These are phyloP conservation scores for Drosophila ustulata DNA, from an alignment of 2,888 invertebrate genomes.

Conservation along the genomic window DNA sequence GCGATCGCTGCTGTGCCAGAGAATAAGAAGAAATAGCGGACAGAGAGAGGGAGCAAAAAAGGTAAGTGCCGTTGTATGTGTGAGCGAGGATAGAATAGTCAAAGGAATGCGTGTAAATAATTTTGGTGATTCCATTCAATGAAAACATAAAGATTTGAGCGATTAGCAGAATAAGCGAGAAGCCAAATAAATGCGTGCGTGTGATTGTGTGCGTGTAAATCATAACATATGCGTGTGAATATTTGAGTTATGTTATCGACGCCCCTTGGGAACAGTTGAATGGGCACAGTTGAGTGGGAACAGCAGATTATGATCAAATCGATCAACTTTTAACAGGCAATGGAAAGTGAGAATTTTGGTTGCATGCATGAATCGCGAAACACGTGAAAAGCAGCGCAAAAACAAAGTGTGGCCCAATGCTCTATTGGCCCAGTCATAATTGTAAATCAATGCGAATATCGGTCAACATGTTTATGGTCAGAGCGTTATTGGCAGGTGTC, in stretches of 20 bases:
- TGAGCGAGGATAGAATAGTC: conserved; percentile 10
- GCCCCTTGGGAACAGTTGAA: neutral
- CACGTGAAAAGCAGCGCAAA: neutral
- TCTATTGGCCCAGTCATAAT: conserved; percentile 32
- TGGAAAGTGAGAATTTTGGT: conserved; percentile 1
- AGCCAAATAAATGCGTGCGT: neutral
- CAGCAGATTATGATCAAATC: neutral
- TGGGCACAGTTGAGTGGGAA: neutral
- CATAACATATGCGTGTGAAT: neutral
- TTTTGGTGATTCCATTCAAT: conserved; percentile 28
- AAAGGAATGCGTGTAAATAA: conserved; percentile 30
- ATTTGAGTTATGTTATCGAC: neutral
- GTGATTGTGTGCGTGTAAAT: neutral
- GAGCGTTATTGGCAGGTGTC: conserved; percentile 38
- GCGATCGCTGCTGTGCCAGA: conserved; percentile 43
- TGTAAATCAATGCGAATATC: conserved; percentile 55
- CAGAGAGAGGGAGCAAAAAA: conserved; percentile 18
- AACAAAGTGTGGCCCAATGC: conserved; percentile 16
- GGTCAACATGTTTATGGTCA: conserved; percentile 47
- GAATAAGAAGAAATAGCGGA: conserved; percentile 38
- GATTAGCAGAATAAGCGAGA: neutral
- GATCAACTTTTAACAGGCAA: neutral
- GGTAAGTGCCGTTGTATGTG: conserved; percentile 42
- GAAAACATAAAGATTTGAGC: conserved; percentile 15
- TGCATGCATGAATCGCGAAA: conserved; percentile 8